Evolutionary conservation across 2,113 vertebrate species (phyloP), one percentile per base, ranked within the genome.

Genomic region (Myrmophylax atrothorax): DNA sequence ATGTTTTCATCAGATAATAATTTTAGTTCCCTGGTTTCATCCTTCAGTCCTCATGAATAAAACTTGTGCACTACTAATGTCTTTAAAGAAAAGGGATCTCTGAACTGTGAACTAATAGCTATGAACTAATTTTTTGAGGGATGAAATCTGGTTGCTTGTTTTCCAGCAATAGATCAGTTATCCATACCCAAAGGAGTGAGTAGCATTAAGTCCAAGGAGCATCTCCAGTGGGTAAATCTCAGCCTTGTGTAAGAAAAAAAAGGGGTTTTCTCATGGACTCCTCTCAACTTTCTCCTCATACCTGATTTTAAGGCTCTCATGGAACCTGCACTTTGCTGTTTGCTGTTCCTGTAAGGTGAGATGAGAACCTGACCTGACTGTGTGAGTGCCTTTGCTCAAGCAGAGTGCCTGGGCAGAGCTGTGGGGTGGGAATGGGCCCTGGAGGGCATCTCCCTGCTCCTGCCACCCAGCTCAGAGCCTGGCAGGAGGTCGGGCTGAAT

Each of bases 401-500:
- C 29, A 33, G 53, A 2, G 0, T 64, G 40, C 40, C 38, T 29
- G 4, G 47, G 2, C 0, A 2, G 75, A 23, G 62, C 10, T 8
- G 2, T 8, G 25, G 12, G 22, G 18, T 14, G 9, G 8, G 47
- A 2, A 13, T 0, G 40, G 40, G 40, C 77, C 7, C 3, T 25
- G n/a, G 25, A 18, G 38, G 59, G 25, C 76, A 15, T 29, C 60
- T 44, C 46, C 24, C 10, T 24, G 19, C 26, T 15, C 25, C 38
- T 12, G 3, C 19, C 28, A 4, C 26, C 0, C 0, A 33, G 74
- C 58, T 46, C 60, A 1, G 2, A 3, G 37, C 60, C 78, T 4
- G 1, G 3, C 55, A 18, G 35, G 10, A 55, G 53, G 37, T 3
- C 0, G 1, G 29, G 29, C 19, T 11, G 64, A 35, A 10, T 6